Base-by-base conservation (phyloP, 2,888 invertebrate genomes). In the Ametastegia equiseti region DNA sequence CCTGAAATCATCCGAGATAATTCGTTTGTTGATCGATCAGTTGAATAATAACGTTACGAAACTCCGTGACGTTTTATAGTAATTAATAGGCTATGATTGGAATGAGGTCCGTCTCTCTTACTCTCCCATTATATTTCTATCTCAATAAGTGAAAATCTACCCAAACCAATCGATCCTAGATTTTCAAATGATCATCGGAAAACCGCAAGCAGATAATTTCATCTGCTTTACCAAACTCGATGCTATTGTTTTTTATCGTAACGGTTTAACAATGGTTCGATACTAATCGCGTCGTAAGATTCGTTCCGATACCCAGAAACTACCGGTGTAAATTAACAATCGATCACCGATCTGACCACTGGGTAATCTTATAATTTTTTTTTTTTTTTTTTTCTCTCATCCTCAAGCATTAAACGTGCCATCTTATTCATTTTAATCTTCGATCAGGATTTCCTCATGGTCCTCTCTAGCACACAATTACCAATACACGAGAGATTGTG, bases 1-100 rank as follows among this genome's bases (percentile, higher is more conserved):
- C 57, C 78, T 39, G 60, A 63, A 78, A 63, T 78, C 60, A 45
- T 78, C 60, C 60, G 45, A 60, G 30, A 23, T 45, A 63, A 78
- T 78, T 78, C 42, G 42, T 60, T 78, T 63, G 60, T 63, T 78
- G 63, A 78, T 78, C 63, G 42, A 78, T 78, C 63, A 63, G 45
- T 63, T 78, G 6, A 19, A 5, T 42, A 57, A 54, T 23, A 75
- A 78, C 60, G 60, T 78, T 57, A 42, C 60, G 39, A 57, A 57
- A 42, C n/a, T 11, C 36, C 78, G 23, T 50, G 78, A 63, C 60
- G 42, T 36, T n/a, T n/a, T 39, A 39, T 42, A 78, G 23, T 78
- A 78, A 78, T 78, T 27, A 45, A 27, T 6, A 36, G 19, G 73
- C n/a, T n/a, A 75, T 54, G 54, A 75, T 75, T 33, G 50, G 54